Evolutionary conservation across 2,888 invertebrate genomes (phyloP), one percentile per base, ranked within the genome.

Genomic region (Tipula helvola): DNA sequence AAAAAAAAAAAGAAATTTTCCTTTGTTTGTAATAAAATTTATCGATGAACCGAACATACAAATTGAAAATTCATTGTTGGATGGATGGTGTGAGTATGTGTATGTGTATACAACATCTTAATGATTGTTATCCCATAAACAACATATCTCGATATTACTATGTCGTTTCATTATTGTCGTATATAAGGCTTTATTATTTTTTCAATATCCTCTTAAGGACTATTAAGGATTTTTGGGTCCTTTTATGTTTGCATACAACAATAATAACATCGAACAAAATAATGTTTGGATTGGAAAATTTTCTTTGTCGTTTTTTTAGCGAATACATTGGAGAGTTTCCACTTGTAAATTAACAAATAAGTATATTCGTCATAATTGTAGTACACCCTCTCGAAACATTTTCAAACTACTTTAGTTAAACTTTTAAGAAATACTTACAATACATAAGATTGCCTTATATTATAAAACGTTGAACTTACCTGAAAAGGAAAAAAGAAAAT

Each of bases 131-230:
- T 71, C 71, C 28, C 71, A 71, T 71, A 71, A 18, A 71, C 71
- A 71, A 71, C 71, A 71, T 71, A 71, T 71, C 71, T 71, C 71
- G 71, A 71, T 71, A n/a, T n/a, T n/a, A n/a, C n/a, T n/a, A 71
- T 28, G 28, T 71, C 18, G 71, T 71, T 28, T 71, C 71, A 28
- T 71, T 71, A 71, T 71, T 71, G 10, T 71, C 71, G 28, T 71
- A 71, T 71, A 71, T 28, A 28, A 28, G 28, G 28, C 71, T 18
- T 71, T 71, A 71, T 71, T 71, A 71, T 71, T 71, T 71, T 52
- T 28, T 71, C 28, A 71, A 71, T 71, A 71, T 71, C 71, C 71
- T 71, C 71, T 71, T 71, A 71, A 71, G 71, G 28, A 28, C 71
- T 12, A 71, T 71, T 28, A 71, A 71, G 71, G 28, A 71, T 71